A percentile compares a stretch with the other conserved stretches of the same genome.
Evolutionary conservation across 2,797 vertebrate genomes (phyloP).

Genomic region (Crax fasciolata): DNA sequence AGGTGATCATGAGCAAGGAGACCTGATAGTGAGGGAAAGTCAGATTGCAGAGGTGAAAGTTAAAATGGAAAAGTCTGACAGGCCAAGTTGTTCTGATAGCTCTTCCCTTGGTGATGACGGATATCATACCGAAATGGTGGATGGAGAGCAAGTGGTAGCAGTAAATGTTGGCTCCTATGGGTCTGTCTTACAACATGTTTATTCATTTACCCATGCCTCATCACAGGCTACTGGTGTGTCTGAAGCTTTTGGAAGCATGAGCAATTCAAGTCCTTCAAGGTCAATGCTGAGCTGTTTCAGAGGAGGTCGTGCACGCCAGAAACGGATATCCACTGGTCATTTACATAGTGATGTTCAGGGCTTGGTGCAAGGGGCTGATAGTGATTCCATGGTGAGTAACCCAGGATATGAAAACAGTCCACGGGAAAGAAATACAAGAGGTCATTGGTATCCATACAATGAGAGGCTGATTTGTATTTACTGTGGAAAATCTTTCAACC

Average conservation of each 20-base stretch:
- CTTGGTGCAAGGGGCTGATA: slow-evolving; percentile 84
- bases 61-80: slow-evolving; percentile 94
- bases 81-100: slow-evolving; percentile 96
- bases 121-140: slow-evolving; percentile 97
- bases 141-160: slow-evolving; percentile 96
- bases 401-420: slow-evolving; percentile 89
- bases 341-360: slow-evolving; percentile 81
- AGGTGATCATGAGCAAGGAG: slow-evolving; percentile 93
- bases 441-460: slow-evolving; percentile 96
- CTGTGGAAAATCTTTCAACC: slow-evolving; percentile 99
- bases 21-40: slow-evolving; percentile 92
- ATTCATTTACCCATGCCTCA: slow-evolving; percentile 89
- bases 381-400: slow-evolving; percentile 83
- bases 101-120: slow-evolving; percentile 97
- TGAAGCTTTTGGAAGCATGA: slow-evolving; percentile 89
- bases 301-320: slow-evolving; percentile 90
- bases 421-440: slow-evolving; percentile 90
- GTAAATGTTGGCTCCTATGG: slow-evolving; percentile 97
- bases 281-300: slow-evolving; percentile 94
- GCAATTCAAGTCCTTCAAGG: slow-evolving; percentile 93
- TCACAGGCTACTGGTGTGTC: slow-evolving; percentile 83
- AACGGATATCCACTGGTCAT: slow-evolving; percentile 85
- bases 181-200: slow-evolving; percentile 92
- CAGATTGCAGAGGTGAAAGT: slow-evolving; percentile 94
- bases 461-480: slow-evolving; percentile 98